Base-by-base conservation (phyloP, 2,888 invertebrate species). In the Crepidodera aurea region DNA sequence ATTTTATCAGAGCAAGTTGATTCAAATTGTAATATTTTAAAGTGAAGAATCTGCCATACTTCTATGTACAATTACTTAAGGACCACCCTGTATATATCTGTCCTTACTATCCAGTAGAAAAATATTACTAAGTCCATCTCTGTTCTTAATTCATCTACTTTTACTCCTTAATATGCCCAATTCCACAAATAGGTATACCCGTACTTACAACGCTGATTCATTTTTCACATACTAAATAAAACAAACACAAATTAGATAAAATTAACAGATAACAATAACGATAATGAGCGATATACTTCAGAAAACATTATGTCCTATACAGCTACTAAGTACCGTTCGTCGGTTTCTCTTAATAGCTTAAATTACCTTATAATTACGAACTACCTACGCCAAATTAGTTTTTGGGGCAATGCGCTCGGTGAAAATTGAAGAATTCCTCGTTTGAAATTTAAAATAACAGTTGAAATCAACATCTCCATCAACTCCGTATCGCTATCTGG, bases 301-400 rank as follows among this genome's bases (percentile, higher is more conserved):
- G 13, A 44, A 22, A 10, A 10, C 16, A 16, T 44, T 44, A 44
- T 18, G 42, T 42, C 15, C 8, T 18, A 7, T 16, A 42, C 29
- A 29, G 10, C 29, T 2, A 13, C 13, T 37, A 40, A 18, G 16
- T 13, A 27, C 27, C 1, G 27, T 16, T 48, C 12, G 48, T 48
- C 48, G 27, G 27, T 29, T 27, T 7, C 15, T 48, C 27, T 37
- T 64, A 67, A 64, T 60, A 48, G 51, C 18, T 1, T 37, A 54
- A 63, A 67, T 63, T 65, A 60, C 48, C 22, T 16, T n/a, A 37
- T 64, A 68, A 71, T 69, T 68, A 64, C 37, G 19, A 34, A 54
- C 69, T 60, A 67, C 71, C 71, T 66, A 71, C 71, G 62, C 66
- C 32, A 63, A 66, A 65, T 64, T 66, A 65, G 57, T 42, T 22